Conservation (phyloP, 2,113 vertebrate genomes). For the Coregonus clupeaformis region DNA sequence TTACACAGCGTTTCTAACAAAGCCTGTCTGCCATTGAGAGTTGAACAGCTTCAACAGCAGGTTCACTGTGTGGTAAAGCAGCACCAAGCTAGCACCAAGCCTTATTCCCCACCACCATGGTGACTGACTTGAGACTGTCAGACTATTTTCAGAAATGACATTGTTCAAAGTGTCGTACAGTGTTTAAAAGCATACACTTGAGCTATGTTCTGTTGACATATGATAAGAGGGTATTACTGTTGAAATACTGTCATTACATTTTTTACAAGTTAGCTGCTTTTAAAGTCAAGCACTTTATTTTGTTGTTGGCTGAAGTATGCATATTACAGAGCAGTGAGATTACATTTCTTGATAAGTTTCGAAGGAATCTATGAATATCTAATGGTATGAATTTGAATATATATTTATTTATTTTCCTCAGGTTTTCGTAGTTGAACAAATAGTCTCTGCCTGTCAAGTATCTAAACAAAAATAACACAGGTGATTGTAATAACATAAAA, state of each 20-base stretch:
- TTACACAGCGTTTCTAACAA: conserved; percentile 23
- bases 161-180: background rate
- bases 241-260: background rate
- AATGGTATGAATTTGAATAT: background rate
- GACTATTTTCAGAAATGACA: no score
- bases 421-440: background rate
- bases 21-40: background rate
- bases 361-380: conserved; percentile 6
- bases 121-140: no score
- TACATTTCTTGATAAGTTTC: conserved; percentile 8
- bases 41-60: no score
- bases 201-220: background rate
- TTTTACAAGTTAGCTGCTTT: background rate
- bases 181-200: background rate
- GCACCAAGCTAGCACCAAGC: no score
- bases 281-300: background rate
- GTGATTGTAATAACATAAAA: background rate
- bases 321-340: background rate
- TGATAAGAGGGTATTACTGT: background rate
- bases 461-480: background rate
- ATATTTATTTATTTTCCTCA: background rate
- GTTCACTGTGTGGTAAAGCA: no score
- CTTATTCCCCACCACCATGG: no score
- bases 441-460: background rate
- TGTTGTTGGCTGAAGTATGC: background rate